These are phyloP conservation scores for Acanthosepion pharaonis DNA, from an alignment of 2,888 invertebrate species.

Conservation along the genomic window DNA sequence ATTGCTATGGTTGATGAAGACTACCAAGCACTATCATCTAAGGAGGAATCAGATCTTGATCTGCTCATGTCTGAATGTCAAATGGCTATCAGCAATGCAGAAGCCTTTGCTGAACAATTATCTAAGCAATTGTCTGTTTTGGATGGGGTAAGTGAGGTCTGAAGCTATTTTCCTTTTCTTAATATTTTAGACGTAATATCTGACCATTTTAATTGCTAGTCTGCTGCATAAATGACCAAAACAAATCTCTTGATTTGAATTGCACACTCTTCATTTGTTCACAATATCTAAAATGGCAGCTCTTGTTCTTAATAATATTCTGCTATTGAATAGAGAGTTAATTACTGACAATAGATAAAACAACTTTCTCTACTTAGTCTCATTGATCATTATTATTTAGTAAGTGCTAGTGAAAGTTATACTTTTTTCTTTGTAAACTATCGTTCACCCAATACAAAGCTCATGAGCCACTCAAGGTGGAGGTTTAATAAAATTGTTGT, in stretches of 20 bases:
- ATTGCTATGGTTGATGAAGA: slow-evolving; percentile 77
- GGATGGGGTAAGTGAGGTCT: slow-evolving; percentile 81
- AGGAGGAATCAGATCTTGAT: slow-evolving; percentile 88
- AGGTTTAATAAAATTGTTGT: too few relatives aligned
- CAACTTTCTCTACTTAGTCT: too few relatives aligned
- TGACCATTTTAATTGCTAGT: not conserved
- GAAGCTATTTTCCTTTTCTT: not conserved
- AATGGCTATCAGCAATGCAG: slow-evolving; percentile 90
- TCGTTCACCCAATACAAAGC: too few relatives aligned
- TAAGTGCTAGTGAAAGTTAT: too few relatives aligned
- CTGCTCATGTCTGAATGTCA: slow-evolving; percentile 88
- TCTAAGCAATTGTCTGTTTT: slow-evolving; percentile 88
- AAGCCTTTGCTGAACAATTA: slow-evolving; percentile 82
- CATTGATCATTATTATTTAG: too few relatives aligned
- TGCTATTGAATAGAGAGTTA: too few relatives aligned
- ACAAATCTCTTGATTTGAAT: not conserved
- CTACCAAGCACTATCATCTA: slow-evolving; percentile 86
- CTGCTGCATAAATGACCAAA: not conserved
- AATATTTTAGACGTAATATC: not conserved
- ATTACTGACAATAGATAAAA: too few relatives aligned
- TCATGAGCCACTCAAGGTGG: too few relatives aligned
- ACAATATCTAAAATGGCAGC: not conserved
- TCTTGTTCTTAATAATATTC: not conserved
- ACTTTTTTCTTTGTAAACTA: too few relatives aligned
- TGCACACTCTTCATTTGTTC: slow-evolving; percentile 38